Conservation (phyloP, 2,888 invertebrate species). For the Lasioglossum zephyrum region DNA sequence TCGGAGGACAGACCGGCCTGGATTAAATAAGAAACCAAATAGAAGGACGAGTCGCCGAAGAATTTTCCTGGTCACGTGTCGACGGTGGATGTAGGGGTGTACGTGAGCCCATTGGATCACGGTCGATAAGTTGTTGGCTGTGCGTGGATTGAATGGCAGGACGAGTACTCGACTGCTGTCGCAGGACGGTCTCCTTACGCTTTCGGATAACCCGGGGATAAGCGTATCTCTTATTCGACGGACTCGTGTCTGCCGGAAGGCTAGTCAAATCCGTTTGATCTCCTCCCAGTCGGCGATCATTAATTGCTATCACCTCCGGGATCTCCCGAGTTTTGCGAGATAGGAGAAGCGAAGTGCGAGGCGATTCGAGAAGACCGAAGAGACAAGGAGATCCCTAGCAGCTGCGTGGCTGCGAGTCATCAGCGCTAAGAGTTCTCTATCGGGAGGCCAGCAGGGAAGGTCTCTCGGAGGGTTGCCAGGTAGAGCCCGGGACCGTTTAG, state of each 20-base stretch:
- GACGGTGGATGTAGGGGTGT: background rate
- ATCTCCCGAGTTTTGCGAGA: background rate
- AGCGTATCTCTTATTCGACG: background rate
- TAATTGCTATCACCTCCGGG: slow-evolving; percentile 7
- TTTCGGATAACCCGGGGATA: slow-evolving; percentile 30
- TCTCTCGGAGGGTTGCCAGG: background rate
- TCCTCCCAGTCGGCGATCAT: slow-evolving; percentile 11
- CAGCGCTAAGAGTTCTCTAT: slow-evolving; percentile 25
- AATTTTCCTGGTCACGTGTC: slow-evolving; percentile 42
- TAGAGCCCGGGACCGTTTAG: slow-evolving; percentile 7
- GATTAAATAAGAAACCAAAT: slow-evolving; percentile 2
- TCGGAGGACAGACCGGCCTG: background rate
- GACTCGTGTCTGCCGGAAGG: background rate
- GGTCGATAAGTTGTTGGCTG: slow-evolving; percentile 57
- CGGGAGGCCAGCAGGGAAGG: background rate
- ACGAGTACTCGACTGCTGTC: slow-evolving; percentile 32
- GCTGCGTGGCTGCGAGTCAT: slow-evolving; percentile 29
- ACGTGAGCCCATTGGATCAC: slow-evolving; percentile 63
- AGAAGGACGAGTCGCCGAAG: slow-evolving; percentile 33
- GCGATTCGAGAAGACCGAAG: background rate
- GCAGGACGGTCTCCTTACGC: slow-evolving; percentile 23
- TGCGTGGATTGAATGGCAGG: slow-evolving; percentile 56
- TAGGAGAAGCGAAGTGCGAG: background rate
- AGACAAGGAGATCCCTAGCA: background rate
- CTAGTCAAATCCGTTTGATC: background rate